phyloP scores from a whole-genome alignment of 2,888 invertebrate genomes.

The Drosophila emarginata region DNA sequence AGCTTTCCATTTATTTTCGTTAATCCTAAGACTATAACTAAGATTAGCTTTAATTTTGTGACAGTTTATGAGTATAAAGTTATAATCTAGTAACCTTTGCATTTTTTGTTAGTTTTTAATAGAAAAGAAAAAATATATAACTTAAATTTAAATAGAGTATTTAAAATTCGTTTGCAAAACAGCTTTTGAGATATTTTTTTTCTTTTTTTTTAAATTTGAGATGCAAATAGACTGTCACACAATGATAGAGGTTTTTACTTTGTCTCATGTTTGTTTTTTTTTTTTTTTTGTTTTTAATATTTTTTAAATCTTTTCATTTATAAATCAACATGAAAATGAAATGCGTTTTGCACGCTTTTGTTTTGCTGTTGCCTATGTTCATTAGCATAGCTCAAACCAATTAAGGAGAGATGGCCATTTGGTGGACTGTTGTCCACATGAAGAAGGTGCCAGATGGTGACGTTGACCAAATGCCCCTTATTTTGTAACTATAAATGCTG shows the following conservation, averaged over 20 bases:
- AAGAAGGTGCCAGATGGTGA: not conserved
- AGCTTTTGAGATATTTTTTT: not conserved
- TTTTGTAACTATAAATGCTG: conserved; percentile 71
- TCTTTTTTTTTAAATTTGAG: not conserved
- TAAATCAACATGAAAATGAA: conserved; percentile 55
- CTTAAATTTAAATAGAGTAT: too few relatives aligned
- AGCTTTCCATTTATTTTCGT: too few relatives aligned
- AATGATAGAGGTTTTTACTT: conserved; percentile 18
- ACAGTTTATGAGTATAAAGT: too few relatives aligned
- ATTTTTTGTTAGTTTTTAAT: too few relatives aligned
- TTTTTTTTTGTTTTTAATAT: conserved; percentile 16
- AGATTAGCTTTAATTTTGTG: too few relatives aligned
- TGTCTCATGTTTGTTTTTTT: not conserved
- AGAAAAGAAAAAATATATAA: too few relatives aligned
- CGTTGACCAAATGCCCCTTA: conserved; percentile 14
- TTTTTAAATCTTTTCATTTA: conserved; percentile 37
- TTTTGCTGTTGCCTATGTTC: conserved; percentile 46
- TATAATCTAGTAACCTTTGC: too few relatives aligned
- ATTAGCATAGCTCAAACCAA: conserved; percentile 62
- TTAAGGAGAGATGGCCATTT: conserved; percentile 24
- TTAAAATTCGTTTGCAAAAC: too few relatives aligned
- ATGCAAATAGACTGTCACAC: conserved; percentile 16
- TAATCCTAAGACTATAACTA: too few relatives aligned
- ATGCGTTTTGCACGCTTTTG: conserved; percentile 60
- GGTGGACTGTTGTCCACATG: conserved; percentile 5